Evolutionary conservation across 2,797 vertebrate genomes (phyloP).

Genomic region (Moxostoma hubbsi): DNA sequence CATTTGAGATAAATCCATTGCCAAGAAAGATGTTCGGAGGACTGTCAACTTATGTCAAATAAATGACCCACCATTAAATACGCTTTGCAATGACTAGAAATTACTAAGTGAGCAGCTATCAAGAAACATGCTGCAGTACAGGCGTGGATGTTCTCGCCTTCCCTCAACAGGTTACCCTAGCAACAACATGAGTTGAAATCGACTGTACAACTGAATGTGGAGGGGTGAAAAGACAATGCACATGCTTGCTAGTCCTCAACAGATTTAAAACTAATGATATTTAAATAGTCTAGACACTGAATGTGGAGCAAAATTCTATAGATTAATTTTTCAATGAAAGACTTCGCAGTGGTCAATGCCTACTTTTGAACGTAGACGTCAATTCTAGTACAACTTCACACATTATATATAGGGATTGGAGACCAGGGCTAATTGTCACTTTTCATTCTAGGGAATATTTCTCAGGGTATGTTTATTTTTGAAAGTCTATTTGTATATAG

Average conservation of each 20-base stretch:
- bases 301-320: not conserved
- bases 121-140: slow-evolving; percentile 44
- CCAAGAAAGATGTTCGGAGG: slow-evolving; percentile 11
- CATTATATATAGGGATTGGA: too few relatives aligned
- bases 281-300: slow-evolving; percentile 27
- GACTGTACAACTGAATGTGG: slow-evolving; percentile 40
- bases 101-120: slow-evolving; percentile 42
- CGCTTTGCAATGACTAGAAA: slow-evolving; percentile 40
- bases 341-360: not conserved
- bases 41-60: slow-evolving; percentile 3
- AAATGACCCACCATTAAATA: slow-evolving; percentile 38
- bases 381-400: too few relatives aligned
- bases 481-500: too few relatives aligned
- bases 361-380: too few relatives aligned
- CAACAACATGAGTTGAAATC: slow-evolving; percentile 56
- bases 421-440: too few relatives aligned
- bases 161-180: slow-evolving; percentile 68
- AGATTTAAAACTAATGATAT: slow-evolving; percentile 30
- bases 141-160: slow-evolving; percentile 38
- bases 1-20: slow-evolving; percentile 27
- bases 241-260: slow-evolving; percentile 15
- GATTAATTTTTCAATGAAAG: not conserved
- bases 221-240: not conserved
- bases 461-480: too few relatives aligned
- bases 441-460: too few relatives aligned